Conservation (phyloP, 2,888 invertebrate genomes). For the Pachliopta kotzebuea region DNA sequence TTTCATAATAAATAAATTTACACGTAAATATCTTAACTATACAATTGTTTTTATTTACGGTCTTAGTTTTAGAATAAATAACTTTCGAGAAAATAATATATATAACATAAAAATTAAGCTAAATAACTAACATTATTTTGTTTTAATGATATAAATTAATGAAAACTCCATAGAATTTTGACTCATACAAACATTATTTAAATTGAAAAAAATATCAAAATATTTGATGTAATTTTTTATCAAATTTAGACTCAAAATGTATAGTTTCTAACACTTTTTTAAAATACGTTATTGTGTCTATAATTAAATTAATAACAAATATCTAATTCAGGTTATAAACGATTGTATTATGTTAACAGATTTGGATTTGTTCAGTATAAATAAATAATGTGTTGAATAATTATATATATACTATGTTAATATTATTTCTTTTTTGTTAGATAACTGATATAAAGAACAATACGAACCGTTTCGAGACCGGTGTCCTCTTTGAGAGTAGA, state of each 20-base stretch:
- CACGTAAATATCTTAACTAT: too few relatives aligned
- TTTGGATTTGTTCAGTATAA: not conserved
- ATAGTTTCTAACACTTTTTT: not conserved
- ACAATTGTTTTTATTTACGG: too few relatives aligned
- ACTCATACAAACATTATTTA: not conserved
- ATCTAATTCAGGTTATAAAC: not conserved
- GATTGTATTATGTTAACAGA: not conserved
- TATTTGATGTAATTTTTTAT: not conserved
- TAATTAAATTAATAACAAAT: not conserved
- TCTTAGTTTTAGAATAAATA: too few relatives aligned
- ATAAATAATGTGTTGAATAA: not conserved
- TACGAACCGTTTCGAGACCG: conserved; percentile 72
- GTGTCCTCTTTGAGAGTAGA: conserved; percentile 72
- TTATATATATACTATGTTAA: not conserved
- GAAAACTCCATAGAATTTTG: not conserved
- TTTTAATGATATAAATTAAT: too few relatives aligned
- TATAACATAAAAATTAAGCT: too few relatives aligned
- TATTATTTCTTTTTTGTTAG: conserved; percentile 16
- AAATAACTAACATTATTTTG: too few relatives aligned
- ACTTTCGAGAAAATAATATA: too few relatives aligned
- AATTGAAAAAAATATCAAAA: not conserved
- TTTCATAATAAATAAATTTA: too few relatives aligned
- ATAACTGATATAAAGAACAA: conserved; percentile 23
- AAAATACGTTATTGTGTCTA: not conserved
- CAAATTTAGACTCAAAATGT: not conserved